Evolutionary conservation across 2,113 vertebrate species (phyloP), one percentile per base, ranked within the genome.

Genomic region (Amphilophus citrinellus): DNA sequence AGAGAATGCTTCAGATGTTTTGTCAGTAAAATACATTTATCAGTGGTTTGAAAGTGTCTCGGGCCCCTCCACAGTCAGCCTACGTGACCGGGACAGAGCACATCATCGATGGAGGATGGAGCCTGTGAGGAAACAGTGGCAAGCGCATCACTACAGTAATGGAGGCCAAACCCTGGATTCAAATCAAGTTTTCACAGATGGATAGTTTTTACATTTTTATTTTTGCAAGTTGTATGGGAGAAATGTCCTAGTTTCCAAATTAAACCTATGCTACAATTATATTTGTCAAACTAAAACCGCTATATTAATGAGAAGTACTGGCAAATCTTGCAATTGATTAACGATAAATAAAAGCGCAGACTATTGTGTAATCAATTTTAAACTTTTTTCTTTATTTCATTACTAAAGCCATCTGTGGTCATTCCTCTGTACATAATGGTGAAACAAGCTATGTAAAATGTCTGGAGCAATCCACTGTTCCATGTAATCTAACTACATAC

Each of bases 31-130:
- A 10, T n/a, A 11, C 7, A 76, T 61, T n/a, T 24, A 35, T 2
- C 20, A 66, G 37, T 65, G 18, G 15, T 68, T 24, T 86, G 18
- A 68, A 65, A 0, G 65, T 79, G 22, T 82, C 20, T 63, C 37
- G 24, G 10, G 11, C 10, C 81, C 24, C 62, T 84, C 75, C 65
- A 79, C 94, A 99, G 98, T 98, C 98, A 24, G 95, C 97, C 78
- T 99, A 97, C 3, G 61, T 99, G 76, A 98, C 98, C 1, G 98
- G 98, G 15, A 97, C 97, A 3, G 96, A 98, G 82, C 94, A 97
- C 8, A 93, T 98, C 94, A 99, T 99, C 14, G 98, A 99, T 87
- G 98, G 98, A 94, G 98, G 98, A 83, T 99, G 98, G 98, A 97
- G 96, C 63, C 92, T 99, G 82, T 99, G 92, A 98, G 63, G 60